Evolutionary conservation across 2,113 vertebrate species (phyloP).

Genomic region (Pelobates fuscus): DNA sequence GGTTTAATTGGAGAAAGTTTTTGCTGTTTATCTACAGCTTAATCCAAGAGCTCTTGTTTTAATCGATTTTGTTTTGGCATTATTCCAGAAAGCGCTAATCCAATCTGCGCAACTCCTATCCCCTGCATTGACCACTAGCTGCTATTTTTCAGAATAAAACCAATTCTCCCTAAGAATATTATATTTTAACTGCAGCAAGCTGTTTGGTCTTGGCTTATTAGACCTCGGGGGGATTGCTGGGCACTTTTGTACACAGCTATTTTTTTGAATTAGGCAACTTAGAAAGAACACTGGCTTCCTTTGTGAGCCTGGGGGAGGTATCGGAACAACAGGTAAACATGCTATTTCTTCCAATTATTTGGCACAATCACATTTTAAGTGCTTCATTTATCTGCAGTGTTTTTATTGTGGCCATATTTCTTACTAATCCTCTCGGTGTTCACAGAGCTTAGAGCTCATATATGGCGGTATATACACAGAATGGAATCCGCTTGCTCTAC

Average conservation of each 20-base stretch:
- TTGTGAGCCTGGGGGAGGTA: neutral
- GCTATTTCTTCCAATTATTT: neutral
- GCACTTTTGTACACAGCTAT: neutral
- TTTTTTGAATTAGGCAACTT: conserved; percentile 7
- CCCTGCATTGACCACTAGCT: neutral
- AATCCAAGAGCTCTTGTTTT: neutral
- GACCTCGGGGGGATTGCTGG: neutral
- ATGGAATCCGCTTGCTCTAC: too few species aligned
- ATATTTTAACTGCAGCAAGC: neutral
- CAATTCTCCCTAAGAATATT: too few species aligned
- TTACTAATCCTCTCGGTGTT: too few species aligned
- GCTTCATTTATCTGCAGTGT: too few species aligned
- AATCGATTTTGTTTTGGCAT: neutral
- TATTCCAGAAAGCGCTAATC: neutral
- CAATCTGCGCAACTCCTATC: neutral
- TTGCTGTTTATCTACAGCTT: too few species aligned
- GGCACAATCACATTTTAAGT: too few species aligned
- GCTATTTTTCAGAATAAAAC: neutral
- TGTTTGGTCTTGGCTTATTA: neutral
- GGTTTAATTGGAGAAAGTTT: too few species aligned
- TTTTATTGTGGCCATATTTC: too few species aligned
- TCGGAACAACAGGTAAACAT: neutral
- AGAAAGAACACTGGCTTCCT: conserved; percentile 66
- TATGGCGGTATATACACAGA: too few species aligned
- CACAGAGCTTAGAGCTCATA: too few species aligned